Evolutionary conservation across 2,797 vertebrate genomes (phyloP).

Genomic region (Australoheros facetus): DNA sequence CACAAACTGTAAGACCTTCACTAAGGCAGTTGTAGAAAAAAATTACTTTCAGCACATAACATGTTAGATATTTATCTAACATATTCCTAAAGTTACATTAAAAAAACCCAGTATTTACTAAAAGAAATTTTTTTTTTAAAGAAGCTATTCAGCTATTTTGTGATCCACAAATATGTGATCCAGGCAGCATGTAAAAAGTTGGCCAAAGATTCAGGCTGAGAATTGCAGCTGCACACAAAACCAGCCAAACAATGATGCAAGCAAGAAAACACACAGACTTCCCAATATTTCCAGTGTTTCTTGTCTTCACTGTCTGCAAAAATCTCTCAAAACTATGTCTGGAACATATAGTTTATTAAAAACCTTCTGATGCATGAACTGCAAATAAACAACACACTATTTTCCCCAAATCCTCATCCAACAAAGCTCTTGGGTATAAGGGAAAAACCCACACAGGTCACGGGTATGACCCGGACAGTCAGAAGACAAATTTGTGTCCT

Average conservation of each 20-base stretch:
- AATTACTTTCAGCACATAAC: too few species aligned
- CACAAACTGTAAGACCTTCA: too few species aligned
- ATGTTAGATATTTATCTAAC: neutral
- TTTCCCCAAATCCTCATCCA: neutral
- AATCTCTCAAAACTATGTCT: neutral
- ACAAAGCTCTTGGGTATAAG: neutral
- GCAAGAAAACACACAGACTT: neutral
- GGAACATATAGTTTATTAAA: neutral
- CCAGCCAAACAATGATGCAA: neutral
- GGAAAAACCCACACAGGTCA: accelerated
- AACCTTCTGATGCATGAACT: neutral
- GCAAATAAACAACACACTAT: neutral
- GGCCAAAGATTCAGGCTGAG: too few species aligned
- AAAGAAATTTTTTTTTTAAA: neutral
- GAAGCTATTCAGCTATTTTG: neutral
- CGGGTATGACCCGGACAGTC: accelerated
- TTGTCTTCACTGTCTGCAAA: neutral
- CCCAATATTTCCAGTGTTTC: neutral
- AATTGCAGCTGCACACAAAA: neutral
- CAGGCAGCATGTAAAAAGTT: neutral
- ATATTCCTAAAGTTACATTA: neutral
- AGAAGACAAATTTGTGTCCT: neutral
- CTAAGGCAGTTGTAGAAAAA: too few species aligned
- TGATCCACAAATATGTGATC: neutral
- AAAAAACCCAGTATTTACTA: neutral